Base-by-base conservation (phyloP, 2,888 invertebrate genomes). In the Lycaena phlaeas region DNA sequence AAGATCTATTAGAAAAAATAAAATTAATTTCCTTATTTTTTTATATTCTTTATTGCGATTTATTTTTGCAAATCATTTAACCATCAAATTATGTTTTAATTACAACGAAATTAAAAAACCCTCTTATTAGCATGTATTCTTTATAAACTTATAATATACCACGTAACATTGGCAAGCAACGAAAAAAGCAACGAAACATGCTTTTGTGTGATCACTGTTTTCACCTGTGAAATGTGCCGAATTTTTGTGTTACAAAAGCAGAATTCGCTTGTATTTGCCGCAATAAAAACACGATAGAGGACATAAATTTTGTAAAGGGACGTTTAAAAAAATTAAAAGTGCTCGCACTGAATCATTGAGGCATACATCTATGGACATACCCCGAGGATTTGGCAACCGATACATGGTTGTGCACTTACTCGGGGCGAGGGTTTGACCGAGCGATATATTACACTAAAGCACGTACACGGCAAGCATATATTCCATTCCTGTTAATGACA, bases 341-440 rank as follows among this genome's bases (percentile, higher is more conserved):
- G 62, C 61, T 65, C 65, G 62, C 62, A 66, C 61, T 70, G 74
- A 70, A 74, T 77, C 74, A 75, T 68, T 64, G 62, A 61, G 53
- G 46, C 52, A 49, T 47, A 50, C 57, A 58, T 62, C 53, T 57
- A 53, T 61, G 56, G 44, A 55, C 61, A 56, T 64, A 66, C 74
- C 74, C 68, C 42, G 64, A 68, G 79, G 74, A 71, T 78, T 81
- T 79, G 76, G 78, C 75, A 77, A 74, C 72, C 75, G 65, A 71
- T 75, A 81, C 81, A 81, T 62, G 81, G 75, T 66, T 77, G 67
- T 79, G 79, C 81, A 79, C 81, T 81, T 77, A 78, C 66, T 57
- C 58, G 43, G 43, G 50, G 48, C 42, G 46, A 46, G 44, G 40
- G 36, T 45, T 40, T 41, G 46, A 47, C 43, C 46, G 45, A 36